Evolutionary conservation across 2,113 vertebrate genomes (phyloP).

Genomic region (Bos indicus): DNA sequence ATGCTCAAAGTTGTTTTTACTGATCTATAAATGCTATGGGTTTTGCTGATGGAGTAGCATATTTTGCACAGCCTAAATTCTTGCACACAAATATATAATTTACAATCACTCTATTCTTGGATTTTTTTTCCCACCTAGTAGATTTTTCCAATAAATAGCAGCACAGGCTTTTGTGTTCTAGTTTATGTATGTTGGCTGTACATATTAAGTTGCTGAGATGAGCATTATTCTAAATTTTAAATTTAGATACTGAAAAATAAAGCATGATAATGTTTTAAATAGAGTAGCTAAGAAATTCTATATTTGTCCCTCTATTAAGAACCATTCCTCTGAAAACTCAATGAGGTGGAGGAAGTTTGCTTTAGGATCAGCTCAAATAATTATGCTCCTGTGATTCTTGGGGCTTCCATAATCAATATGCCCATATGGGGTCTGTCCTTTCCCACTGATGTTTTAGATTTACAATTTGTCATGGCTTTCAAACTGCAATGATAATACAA

Average conservation of each 20-base stretch:
- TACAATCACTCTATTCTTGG: slow-evolving; percentile 19
- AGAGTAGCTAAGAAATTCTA: neutral
- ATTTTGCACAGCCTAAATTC: slow-evolving; percentile 50
- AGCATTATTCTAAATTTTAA: slow-evolving; percentile 39
- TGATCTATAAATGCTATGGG: slow-evolving; percentile 48
- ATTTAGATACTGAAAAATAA: slow-evolving; percentile 52
- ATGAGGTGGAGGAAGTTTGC: neutral
- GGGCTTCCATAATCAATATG: rapidly evolving
- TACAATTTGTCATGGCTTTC: neutral
- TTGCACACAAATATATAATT: slow-evolving; percentile 42
- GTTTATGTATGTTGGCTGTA: slow-evolving; percentile 39
- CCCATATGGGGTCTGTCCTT: neutral
- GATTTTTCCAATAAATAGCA: slow-evolving; percentile 31
- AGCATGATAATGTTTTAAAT: neutral
- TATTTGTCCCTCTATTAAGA: neutral
- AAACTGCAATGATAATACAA: neutral
- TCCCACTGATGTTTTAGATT: neutral
- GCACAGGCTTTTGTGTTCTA: slow-evolving; percentile 30
- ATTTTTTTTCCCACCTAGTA: neutral
- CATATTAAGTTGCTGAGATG: slow-evolving; percentile 48
- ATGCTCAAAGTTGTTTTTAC: slow-evolving; percentile 49
- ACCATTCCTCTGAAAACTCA: neutral
- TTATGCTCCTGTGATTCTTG: neutral
- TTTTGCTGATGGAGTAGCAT: slow-evolving; percentile 58
- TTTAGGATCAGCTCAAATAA: neutral